Evolutionary conservation across 2,113 vertebrate species (phyloP), one percentile per base, ranked within the genome.

Genomic region (Amblyopsis rosae): DNA sequence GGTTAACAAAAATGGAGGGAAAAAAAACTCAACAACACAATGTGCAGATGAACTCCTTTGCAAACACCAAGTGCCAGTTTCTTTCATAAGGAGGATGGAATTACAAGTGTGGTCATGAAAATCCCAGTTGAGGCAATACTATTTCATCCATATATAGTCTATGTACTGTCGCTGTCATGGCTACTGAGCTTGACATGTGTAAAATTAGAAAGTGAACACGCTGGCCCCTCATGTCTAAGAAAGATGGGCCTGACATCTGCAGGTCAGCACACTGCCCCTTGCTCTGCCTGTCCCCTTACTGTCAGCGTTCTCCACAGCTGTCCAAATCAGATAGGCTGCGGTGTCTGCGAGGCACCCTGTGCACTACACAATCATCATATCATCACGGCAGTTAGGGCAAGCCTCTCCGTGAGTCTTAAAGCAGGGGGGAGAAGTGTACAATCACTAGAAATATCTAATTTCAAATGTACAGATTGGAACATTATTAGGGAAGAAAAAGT

Each of bases 221-320:
- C 66, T 69, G 51, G 69, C 68, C 41, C 49, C 54, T 16, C 45
- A 66, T 62, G 77, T 79, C 75, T 70, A 62, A 79, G 67, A 84
- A 63, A 82, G 71, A 80, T 77, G 67, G 77, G 50, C 47, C 49
- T 86, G 80, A 84, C 82, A 81, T 86, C 67, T 83, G 78, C 71
- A 76, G 82, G 80, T 77, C 73, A 77, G 62, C 62, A 78, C 66
- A 64, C 72, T 76, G 73, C 75, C 78, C 62, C 32, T 70, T 69
- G 47, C 65, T 76, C 50, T 59, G 58, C 63, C 72, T 68, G 62
- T 70, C 73, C 70, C 59, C 62, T 72, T 60, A 67, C 33, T 78
- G 68, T 60, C 57, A 77, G 65, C 61, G 50, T 63, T 56, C 60
- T 73, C 32, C 11, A 76, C 75, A 69, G 69, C 80, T 70, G 67